Evolutionary conservation across 1,140 invertebrate genomes (phyloP), one percentile per base, ranked within the genome.

Genomic region (Phymorhynchus buccinoides): DNA sequence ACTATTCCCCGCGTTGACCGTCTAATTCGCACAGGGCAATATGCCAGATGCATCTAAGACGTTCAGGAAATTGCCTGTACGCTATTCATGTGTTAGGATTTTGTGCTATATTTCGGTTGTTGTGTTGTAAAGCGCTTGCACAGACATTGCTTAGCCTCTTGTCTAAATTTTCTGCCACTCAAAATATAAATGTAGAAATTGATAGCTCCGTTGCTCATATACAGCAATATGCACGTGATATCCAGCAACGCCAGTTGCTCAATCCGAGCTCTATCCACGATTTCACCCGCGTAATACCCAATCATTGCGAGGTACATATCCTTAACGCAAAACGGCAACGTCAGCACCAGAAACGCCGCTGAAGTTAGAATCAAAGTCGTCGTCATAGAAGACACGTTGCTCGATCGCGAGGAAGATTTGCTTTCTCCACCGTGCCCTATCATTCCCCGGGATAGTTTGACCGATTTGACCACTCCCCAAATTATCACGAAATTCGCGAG

Each of bases 111-210:
- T n/a, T n/a, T n/a, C n/a, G n/a, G n/a, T n/a, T n/a, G n/a, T n/a
- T n/a, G n/a, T n/a, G n/a, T n/a, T n/a, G n/a, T n/a, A n/a, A n/a
- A n/a, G n/a, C n/a, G n/a, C n/a, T n/a, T n/a, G 48, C 48, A 52
- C 12, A 52, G 48, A 2, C 22, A 52, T 52, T 18, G 48, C 22
- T 18, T 52, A 18, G 48, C 48, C 22, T 52, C 48, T 18, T 52
- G 48, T 52, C 62, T 66, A n/a, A 66, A 66, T 30, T 66, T 66
- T n/a, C n/a, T 66, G 62, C 62, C 62, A 22, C n/a, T 66, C 62
- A 66, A n/a, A 30, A 22, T n/a, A n/a, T 66, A 66, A 66, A 66
- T 22, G 27, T n/a, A 66, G n/a, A 66, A 66, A 30, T 66, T 66
- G 62, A 66, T 30, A 66, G 14, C 27, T 7, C 62, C n/a, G 62